These are phyloP conservation scores for Corythaeola cristata DNA, from an alignment of 2,113 vertebrate species.

Conservation along the genomic window DNA sequence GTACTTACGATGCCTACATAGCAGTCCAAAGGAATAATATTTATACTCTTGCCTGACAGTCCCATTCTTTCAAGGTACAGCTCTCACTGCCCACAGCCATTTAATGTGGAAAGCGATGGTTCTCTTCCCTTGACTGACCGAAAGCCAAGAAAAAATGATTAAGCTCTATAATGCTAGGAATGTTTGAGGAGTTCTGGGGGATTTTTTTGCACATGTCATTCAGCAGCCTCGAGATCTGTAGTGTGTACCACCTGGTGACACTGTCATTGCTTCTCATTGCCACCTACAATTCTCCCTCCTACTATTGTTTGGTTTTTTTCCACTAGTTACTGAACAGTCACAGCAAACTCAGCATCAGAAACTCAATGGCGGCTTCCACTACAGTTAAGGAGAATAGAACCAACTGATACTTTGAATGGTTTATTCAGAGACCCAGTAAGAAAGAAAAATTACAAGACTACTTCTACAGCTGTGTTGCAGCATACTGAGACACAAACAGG, in stretches of 20 bases:
- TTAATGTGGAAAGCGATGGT: not conserved
- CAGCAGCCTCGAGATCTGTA: not conserved
- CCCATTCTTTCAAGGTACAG: not conserved
- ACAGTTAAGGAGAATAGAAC: not conserved
- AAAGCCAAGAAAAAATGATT: not conserved
- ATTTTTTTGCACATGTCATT: not conserved
- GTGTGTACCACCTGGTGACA: not conserved
- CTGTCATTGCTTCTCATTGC: not conserved
- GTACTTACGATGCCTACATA: not conserved
- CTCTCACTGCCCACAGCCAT: not conserved
- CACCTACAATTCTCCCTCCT: not conserved
- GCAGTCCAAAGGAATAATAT: not conserved
- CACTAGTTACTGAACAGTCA: not conserved
- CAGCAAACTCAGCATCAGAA: not conserved
- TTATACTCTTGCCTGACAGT: not conserved
- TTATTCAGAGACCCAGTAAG: not conserved
- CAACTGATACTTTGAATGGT: not conserved
- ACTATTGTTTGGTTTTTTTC: fast-evolving
- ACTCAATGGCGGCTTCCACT: not conserved
- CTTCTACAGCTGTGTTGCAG: slow-evolving; percentile 8
- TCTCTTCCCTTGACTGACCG: not conserved
- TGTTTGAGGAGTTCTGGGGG: not conserved
- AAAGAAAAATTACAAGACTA: not conserved
- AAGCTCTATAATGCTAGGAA: not conserved
- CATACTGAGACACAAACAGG: not conserved